Conservation (phyloP, 2,113 vertebrate genomes). For the Chlorodrepanis virens region DNA sequence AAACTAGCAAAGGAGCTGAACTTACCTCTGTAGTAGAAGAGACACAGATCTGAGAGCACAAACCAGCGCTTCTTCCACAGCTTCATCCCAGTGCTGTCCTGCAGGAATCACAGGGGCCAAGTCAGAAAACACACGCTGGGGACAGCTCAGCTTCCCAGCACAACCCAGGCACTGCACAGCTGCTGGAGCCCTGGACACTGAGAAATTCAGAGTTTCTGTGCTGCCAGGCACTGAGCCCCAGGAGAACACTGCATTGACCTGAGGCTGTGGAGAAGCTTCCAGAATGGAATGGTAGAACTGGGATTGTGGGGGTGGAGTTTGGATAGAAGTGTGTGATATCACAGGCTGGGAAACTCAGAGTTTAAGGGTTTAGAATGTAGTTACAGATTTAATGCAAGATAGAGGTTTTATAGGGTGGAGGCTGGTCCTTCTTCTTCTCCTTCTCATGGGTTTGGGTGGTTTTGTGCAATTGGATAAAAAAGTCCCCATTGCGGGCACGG, state of each 20-base stretch:
- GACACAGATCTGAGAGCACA: slow-evolving; percentile 94
- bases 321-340: no score
- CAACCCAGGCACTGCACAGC: not conserved
- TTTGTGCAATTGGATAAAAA: not conserved
- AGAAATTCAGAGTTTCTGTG: not conserved
- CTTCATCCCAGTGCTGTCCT: slow-evolving; percentile 99
- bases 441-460: not conserved
- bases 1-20: not conserved
- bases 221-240: not conserved
- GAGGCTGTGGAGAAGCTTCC: no score
- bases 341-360: no score
- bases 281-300: no score
- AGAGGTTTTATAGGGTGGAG: not conserved
- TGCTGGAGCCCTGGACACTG: not conserved
- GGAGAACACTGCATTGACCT: no score
- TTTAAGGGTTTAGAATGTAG: no score
- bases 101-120: not conserved
- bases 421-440: not conserved
- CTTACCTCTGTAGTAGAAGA: slow-evolving; percentile 98
- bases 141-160: not conserved
- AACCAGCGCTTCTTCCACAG: slow-evolving; percentile 99
- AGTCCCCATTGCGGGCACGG: accelerated
- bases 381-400: not conserved
- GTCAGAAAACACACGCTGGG: not conserved
- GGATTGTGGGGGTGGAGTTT: no score